phyloP scores from a whole-genome alignment of 2,888 invertebrate genomes.

The Hyalella azteca region DNA sequence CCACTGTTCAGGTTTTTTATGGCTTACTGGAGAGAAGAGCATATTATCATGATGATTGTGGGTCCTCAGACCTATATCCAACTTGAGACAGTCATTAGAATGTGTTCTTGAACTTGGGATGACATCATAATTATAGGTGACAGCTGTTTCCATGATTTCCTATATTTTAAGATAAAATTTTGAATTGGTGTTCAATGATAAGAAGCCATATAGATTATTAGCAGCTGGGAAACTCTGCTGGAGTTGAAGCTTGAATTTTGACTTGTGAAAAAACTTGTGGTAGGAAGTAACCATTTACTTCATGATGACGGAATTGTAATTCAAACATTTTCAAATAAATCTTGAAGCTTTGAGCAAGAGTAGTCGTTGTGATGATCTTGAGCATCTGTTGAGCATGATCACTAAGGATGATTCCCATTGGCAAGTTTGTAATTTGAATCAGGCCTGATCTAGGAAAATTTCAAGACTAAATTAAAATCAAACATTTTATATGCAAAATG shows the following conservation, averaged over 20 bases:
- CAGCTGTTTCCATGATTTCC: not conserved
- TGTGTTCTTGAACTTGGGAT: not conserved
- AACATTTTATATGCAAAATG: no score
- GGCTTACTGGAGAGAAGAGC: not conserved
- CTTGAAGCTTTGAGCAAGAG: not conserved
- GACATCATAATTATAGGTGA: not conserved
- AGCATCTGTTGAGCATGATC: slow-evolving; percentile 27
- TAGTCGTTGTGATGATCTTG: slow-evolving; percentile 15
- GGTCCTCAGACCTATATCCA: not conserved
- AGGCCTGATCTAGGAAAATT: no score
- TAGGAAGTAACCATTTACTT: not conserved
- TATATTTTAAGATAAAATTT: not conserved
- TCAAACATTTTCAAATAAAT: not conserved
- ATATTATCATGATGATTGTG: not conserved
- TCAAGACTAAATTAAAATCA: no score
- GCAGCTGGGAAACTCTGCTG: not conserved
- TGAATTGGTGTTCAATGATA: not conserved
- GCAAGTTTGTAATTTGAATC: no score
- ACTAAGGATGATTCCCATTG: not conserved
- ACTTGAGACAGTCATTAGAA: not conserved
- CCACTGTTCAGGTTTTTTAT: not conserved
- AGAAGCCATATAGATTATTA: not conserved
- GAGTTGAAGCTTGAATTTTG: not conserved
- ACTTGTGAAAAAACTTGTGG: not conserved
- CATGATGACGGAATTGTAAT: not conserved